A percentile compares a stretch with the other conserved stretches of the same genome.
Evolutionary conservation across 2,888 invertebrate genomes (phyloP).

Genomic region (Drosophila meridiana): DNA sequence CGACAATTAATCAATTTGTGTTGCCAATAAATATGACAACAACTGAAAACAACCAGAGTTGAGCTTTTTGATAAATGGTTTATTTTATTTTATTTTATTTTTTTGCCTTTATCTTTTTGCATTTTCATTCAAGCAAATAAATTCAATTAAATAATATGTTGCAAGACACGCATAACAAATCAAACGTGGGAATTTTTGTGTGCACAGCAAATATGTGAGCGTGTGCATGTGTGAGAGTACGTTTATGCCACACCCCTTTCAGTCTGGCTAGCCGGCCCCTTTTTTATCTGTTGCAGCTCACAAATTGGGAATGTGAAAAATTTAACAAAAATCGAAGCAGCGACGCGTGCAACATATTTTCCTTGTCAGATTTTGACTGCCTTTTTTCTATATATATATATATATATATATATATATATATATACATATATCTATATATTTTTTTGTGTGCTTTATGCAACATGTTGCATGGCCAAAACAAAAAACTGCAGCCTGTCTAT

Average conservation of each 20-base stretch:
- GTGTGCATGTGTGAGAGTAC: conserved; percentile 2
- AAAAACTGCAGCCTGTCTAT: conserved; percentile 51
- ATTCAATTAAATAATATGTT: conserved; percentile 73
- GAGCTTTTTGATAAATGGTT: conserved; percentile 65
- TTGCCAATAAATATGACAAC: conserved; percentile 76
- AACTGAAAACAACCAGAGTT: conserved; percentile 6
- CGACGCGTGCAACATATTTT: conserved; percentile 69
- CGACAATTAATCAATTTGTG: conserved; percentile 76
- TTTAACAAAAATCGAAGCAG: conserved; percentile 52
- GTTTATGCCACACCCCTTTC: conserved; percentile 14
- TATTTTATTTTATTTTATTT: conserved; percentile 8
- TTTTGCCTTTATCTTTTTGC: conserved; percentile 34
- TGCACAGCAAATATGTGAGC: conserved; percentile 51
- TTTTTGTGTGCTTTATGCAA: conserved; percentile 57
- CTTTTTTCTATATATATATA: conserved; percentile 27
- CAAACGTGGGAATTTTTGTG: conserved; percentile 72
- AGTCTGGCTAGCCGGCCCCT: background rate
- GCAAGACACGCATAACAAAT: conserved; percentile 55
- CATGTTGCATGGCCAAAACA: conserved; percentile 64
- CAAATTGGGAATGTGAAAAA: conserved; percentile 67
- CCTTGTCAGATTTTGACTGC: conserved; percentile 34
- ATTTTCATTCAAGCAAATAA: conserved; percentile 71
- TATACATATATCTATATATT: background rate
- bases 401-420: conserved; percentile 14
- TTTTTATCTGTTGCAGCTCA: conserved; percentile 37